Evolutionary conservation across 2,888 invertebrate genomes (phyloP).

Genomic region (Ophion ventricosus): DNA sequence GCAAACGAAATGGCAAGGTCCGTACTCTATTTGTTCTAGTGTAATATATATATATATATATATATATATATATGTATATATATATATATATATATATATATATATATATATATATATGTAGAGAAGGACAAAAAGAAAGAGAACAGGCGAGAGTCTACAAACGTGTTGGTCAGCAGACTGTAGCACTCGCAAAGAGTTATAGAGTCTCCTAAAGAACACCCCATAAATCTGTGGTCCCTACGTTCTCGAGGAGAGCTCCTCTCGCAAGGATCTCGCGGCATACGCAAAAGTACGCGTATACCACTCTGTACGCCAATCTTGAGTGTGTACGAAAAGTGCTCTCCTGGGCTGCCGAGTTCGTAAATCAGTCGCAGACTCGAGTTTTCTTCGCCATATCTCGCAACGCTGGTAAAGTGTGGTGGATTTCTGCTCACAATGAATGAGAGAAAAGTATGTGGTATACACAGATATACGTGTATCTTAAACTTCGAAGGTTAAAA

Average conservation of each 20-base stretch:
- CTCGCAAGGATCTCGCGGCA: constrained; percentile 63
- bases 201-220: constrained; percentile 76
- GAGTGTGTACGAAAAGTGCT: constrained; percentile 33
- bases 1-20: background rate
- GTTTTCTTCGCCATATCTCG: constrained; percentile 76
- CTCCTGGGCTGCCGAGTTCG: constrained; percentile 73
- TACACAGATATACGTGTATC: constrained; percentile 2
- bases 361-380: constrained; percentile 78
- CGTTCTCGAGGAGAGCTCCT: constrained; percentile 59
- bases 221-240: constrained; percentile 76
- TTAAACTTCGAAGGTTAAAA: constrained; percentile 46
- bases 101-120: no score
- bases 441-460: constrained; percentile 2
- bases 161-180: constrained; percentile 29
- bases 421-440: constrained; percentile 21
- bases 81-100: no score
- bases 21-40: background rate
- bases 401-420: constrained; percentile 27
- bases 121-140: background rate
- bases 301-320: constrained; percentile 24
- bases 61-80: no score
- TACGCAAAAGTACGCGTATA: constrained; percentile 58
- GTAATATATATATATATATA: background rate
- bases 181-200: constrained; percentile 66
- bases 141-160: constrained; percentile 18